Percentiles rank a stretch among this genome's conserved stretches.
Evolutionary conservation across 2,113 vertebrate genomes (phyloP).

Genomic region (Indri indri): DNA sequence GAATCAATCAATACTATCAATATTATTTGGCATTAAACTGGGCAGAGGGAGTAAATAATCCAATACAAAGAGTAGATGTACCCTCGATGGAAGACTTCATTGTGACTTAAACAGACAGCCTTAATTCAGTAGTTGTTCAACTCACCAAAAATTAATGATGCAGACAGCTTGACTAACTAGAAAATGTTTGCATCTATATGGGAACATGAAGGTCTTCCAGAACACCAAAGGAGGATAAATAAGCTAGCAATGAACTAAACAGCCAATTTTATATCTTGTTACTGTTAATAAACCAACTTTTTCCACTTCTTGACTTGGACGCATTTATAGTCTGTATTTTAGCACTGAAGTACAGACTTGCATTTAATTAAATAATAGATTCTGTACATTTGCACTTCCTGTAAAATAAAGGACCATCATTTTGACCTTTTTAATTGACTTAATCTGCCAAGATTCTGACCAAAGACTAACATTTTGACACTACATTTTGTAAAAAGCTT

Average conservation of each 20-base stretch:
- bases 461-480: slow-evolving; percentile 79
- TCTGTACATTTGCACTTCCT: slow-evolving; percentile 75
- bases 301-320: slow-evolving; percentile 53
- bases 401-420: slow-evolving; percentile 74
- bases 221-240: slow-evolving; percentile 29
- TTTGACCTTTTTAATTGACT: slow-evolving; percentile 78
- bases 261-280: neutral
- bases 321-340: slow-evolving; percentile 51
- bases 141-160: neutral
- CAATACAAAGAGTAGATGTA: neutral
- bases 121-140: neutral
- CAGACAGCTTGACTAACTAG: neutral
- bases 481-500: slow-evolving; percentile 78
- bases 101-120: neutral
- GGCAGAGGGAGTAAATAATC: neutral
- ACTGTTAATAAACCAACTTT: slow-evolving; percentile 31
- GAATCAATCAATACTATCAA: neutral
- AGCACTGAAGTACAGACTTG: slow-evolving; percentile 59
- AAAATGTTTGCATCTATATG: neutral
- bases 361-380: slow-evolving; percentile 78
- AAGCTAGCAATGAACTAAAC: neutral
- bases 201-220: neutral
- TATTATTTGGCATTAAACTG: neutral
- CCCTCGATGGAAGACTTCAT: neutral
- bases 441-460: slow-evolving; percentile 78